Conservation (phyloP, 2,113 vertebrate species). For the Ariopsis seemanni region DNA sequence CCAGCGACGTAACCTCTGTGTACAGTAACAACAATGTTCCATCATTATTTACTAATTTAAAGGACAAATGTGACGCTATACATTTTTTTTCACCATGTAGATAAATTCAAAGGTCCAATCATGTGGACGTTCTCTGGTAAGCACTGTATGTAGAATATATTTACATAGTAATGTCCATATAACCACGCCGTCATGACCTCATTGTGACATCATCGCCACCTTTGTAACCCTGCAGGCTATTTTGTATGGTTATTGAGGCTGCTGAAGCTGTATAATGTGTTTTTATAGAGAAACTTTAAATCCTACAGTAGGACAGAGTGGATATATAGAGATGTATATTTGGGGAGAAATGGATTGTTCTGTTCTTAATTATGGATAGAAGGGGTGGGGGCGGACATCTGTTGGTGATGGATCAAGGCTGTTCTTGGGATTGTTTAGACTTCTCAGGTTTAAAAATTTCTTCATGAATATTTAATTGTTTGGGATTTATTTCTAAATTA, state of each 20-base stretch:
- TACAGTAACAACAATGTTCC: background rate
- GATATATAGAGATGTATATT: background rate
- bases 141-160: background rate
- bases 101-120: background rate
- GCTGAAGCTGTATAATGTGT: no score
- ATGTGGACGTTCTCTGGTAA: background rate
- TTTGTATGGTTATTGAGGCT: background rate
- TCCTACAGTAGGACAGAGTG: background rate
- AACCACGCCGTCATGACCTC: background rate
- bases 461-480: background rate
- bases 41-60: background rate
- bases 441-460: no score
- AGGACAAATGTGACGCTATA: background rate
- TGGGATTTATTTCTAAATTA: background rate
- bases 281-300: constrained; percentile 19
- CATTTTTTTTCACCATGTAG: background rate
- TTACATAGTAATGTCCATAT: background rate
- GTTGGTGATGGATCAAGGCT: background rate
- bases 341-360: constrained; percentile 13
- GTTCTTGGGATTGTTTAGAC: background rate
- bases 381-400: no score
- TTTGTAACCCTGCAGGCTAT: background rate
- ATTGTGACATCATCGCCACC: background rate
- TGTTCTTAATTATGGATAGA: constrained; percentile 2
- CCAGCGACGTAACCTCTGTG: no score